Conservation (phyloP, 1,140 invertebrate species). For the Ips nitidus region DNA sequence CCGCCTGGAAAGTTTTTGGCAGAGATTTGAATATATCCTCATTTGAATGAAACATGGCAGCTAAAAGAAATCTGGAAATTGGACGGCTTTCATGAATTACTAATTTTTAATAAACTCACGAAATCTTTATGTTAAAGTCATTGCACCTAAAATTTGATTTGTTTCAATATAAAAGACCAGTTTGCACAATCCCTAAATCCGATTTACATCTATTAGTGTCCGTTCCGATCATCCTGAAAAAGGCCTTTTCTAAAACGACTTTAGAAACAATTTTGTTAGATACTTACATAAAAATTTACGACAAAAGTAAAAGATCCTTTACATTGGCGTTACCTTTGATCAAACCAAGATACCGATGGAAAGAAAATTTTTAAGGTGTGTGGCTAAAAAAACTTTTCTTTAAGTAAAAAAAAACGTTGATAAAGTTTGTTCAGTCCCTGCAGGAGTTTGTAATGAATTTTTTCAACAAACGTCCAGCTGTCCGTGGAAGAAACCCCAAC, state of each 20-base stretch:
- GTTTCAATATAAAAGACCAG: too few species aligned
- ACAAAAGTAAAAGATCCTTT: neutral
- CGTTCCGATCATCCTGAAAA: neutral
- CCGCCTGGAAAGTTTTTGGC: neutral
- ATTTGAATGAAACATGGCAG: neutral
- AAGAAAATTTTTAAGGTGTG: neutral
- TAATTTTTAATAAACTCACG: too few species aligned
- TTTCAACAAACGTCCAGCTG: constrained; percentile 11
- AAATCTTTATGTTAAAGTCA: too few species aligned
- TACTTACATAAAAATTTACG: constrained; percentile 11
- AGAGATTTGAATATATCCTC: neutral
- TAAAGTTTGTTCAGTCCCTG: neutral
- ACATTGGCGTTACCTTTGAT: neutral
- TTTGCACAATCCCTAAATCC: too few species aligned
- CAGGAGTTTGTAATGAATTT: constrained; percentile 9
- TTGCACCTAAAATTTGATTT: too few species aligned
- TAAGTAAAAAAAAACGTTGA: neutral
- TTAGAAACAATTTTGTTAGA: constrained; percentile 7
- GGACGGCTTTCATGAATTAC: too few species aligned
- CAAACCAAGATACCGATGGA: neutral
- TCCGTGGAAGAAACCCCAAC: too few species aligned
- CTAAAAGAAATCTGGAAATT: neutral
- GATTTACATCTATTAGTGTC: too few species aligned
- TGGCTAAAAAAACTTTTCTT: neutral
- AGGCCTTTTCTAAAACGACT: constrained; percentile 3